phyloP scores from a whole-genome alignment of 2,113 vertebrate genomes.

The Scatophagus argus region DNA sequence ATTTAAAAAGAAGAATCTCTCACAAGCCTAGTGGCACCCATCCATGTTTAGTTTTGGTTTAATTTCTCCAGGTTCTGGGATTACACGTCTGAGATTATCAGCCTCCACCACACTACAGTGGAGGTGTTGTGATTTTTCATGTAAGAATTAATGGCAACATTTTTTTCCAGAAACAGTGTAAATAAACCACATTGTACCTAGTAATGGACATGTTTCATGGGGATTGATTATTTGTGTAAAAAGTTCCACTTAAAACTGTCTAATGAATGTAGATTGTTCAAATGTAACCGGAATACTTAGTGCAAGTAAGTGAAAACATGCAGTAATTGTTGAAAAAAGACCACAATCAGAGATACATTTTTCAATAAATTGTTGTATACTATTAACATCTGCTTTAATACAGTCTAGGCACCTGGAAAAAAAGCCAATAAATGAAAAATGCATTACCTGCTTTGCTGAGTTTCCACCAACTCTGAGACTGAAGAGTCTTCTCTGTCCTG shows the following conservation, averaged over 20 bases:
- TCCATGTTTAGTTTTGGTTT: too few species aligned
- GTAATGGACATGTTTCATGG: not conserved
- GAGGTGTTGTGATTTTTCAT: too few species aligned
- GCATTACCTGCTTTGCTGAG: slow-evolving; percentile 49
- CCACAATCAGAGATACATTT: not conserved
- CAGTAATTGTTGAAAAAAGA: too few species aligned
- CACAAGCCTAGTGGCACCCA: too few species aligned
- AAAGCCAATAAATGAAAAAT: not conserved
- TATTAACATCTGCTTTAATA: not conserved
- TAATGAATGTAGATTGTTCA: not conserved
- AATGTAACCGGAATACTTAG: not conserved
- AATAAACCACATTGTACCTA: not conserved
- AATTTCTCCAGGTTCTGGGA: too few species aligned
- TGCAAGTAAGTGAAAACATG: not conserved
- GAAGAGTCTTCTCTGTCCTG: slow-evolving; percentile 31
- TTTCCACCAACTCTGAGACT: slow-evolving; percentile 31
- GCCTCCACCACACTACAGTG: too few species aligned
- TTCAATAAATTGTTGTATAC: not conserved
- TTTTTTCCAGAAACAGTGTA: not conserved
- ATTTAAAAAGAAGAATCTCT: too few species aligned
- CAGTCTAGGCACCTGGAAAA: not conserved
- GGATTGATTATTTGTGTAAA: not conserved
- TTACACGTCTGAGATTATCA: too few species aligned
- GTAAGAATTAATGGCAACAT: not conserved
- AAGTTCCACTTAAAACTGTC: not conserved